A percentile compares a stretch with the other conserved stretches of the same genome.
These are phyloP conservation scores for Autographa pulchrina DNA, from an alignment of 2,888 invertebrate species.

Conservation along the genomic window DNA sequence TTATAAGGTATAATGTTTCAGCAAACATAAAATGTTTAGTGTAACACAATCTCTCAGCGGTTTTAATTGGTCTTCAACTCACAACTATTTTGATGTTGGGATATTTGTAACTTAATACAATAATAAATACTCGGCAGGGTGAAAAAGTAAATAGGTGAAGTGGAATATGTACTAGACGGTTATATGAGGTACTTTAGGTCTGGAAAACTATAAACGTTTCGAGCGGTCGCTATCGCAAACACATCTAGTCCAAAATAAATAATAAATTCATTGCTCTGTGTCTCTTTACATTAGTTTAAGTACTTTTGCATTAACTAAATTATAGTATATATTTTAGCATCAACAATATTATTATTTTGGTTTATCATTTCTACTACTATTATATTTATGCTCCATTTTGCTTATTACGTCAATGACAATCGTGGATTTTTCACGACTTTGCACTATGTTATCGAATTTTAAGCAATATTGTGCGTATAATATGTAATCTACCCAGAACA, in stretches of 20 bases:
- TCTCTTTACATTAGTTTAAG: background rate
- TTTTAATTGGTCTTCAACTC: slow-evolving; percentile 1
- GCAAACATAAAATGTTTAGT: slow-evolving; percentile 11
- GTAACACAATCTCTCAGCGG: background rate
- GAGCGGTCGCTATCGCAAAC: background rate
- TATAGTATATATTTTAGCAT: too few species aligned
- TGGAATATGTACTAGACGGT: background rate
- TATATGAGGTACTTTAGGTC: background rate
- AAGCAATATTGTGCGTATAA: too few species aligned
- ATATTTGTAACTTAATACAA: background rate
- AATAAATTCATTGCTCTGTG: background rate
- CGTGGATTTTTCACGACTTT: too few species aligned
- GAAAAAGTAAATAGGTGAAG: background rate
- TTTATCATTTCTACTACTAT: too few species aligned
- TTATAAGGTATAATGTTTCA: slow-evolving; percentile 8
- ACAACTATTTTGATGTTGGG: background rate
- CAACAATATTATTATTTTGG: too few species aligned
- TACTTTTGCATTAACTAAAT: background rate
- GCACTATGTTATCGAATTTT: too few species aligned
- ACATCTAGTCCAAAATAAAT: background rate
- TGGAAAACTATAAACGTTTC: slow-evolving; percentile 5
- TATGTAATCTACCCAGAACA: too few species aligned
- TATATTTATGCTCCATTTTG: too few species aligned
- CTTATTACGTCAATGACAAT: too few species aligned
- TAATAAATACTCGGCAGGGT: background rate